These are phyloP conservation scores for Chaetodon trifascialis DNA, from an alignment of 2,113 vertebrate genomes.

Conservation along the genomic window DNA sequence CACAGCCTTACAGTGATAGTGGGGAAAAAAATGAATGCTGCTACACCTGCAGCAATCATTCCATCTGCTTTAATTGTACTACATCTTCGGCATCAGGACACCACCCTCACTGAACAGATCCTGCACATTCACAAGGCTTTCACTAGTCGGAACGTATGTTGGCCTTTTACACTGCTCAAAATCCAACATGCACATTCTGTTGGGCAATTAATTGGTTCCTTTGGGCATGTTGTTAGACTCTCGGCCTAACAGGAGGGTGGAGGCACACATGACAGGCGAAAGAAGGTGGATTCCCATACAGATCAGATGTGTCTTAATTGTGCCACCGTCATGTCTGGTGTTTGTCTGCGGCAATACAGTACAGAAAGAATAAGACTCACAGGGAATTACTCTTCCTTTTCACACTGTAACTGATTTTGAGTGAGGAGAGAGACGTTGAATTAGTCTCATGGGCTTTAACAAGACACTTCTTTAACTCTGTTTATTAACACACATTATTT, in stretches of 20 bases:
- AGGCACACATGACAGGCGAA: constrained; percentile 24
- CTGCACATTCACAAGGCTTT: constrained; percentile 9
- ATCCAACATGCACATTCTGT: constrained; percentile 25
- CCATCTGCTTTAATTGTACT: constrained; percentile 39
- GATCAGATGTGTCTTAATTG: constrained; percentile 54
- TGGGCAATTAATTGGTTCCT: constrained; percentile 59
- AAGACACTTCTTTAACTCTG: neutral
- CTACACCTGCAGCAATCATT: constrained; percentile 45
- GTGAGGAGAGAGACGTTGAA: neutral
- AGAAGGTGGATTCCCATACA: constrained; percentile 15
- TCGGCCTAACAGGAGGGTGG: constrained; percentile 24
- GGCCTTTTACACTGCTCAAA: constrained; percentile 37
- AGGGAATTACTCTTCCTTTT: constrained; percentile 8
- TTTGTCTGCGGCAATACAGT: neutral
- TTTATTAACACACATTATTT: neutral
- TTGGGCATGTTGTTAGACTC: constrained; percentile 37
- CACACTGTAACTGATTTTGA: neutral
- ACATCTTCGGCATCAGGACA: neutral
- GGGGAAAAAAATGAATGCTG: constrained; percentile 6
- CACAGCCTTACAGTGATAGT: constrained; percentile 33
- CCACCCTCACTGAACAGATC: constrained; percentile 10
- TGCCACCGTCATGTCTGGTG: constrained; percentile 19
- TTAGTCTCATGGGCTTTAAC: neutral
- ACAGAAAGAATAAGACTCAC: constrained; percentile 5
- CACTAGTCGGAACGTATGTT: neutral